These are phyloP conservation scores for Rhingia rostrata DNA, from an alignment of 2,888 invertebrate genomes.

Conservation along the genomic window DNA sequence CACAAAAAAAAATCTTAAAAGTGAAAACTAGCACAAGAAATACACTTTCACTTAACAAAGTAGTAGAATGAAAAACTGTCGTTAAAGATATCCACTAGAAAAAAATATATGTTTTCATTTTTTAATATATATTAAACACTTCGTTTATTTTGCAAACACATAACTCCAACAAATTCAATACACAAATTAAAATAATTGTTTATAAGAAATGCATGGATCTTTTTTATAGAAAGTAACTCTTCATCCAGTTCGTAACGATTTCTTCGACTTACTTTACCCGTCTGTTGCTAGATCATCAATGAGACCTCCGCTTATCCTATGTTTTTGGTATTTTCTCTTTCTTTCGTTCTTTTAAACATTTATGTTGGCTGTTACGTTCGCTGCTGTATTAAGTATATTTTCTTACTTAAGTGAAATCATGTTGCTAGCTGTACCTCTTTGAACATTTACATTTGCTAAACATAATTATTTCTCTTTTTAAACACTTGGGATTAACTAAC, in stretches of 20 bases:
- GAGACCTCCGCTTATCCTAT: slow-evolving; percentile 62
- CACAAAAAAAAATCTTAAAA: slow-evolving; percentile 38
- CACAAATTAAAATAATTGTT: slow-evolving; percentile 16
- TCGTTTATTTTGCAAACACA: slow-evolving; percentile 13
- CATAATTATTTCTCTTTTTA: no score
- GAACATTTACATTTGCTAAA: no score
- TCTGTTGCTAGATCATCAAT: slow-evolving; percentile 68
- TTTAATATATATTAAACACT: slow-evolving; percentile 12
- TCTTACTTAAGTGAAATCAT: slow-evolving; percentile 28
- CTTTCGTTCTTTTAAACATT: slow-evolving; percentile 61
- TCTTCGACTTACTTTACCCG: slow-evolving; percentile 70
- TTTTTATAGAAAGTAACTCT: slow-evolving; percentile 55
- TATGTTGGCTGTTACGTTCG: slow-evolving; percentile 39
- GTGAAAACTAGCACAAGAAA: slow-evolving; percentile 56
- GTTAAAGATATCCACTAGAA: slow-evolving; percentile 8
- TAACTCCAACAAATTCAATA: background rate
- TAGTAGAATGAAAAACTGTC: slow-evolving; percentile 47
- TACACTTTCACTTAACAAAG: slow-evolving; percentile 57
- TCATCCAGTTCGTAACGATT: slow-evolving; percentile 64
- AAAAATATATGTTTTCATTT: slow-evolving; percentile 13
- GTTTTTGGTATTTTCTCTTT: slow-evolving; percentile 69
- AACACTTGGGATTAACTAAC: no score
- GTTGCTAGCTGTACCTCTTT: no score
- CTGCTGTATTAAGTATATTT: slow-evolving; percentile 38
- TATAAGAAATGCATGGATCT: slow-evolving; percentile 27